phyloP scores from a whole-genome alignment of 1,140 invertebrate genomes.

The Panagrolaimus sp. region DNA sequence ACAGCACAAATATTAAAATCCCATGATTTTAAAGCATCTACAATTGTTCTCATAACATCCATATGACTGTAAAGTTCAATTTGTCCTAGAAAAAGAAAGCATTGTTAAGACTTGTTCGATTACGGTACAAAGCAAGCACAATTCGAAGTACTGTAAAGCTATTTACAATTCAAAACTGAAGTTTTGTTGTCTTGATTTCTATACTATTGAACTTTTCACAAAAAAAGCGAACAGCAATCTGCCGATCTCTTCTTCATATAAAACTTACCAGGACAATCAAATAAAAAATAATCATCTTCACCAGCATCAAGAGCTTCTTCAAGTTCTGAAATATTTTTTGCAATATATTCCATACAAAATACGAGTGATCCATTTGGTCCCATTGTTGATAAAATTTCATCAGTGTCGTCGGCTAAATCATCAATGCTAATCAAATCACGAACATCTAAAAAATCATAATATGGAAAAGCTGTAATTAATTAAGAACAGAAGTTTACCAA shows the following conservation, averaged over 20 bases:
- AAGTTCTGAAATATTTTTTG: conserved; percentile 85
- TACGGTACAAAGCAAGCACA: no score
- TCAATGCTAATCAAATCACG: conserved; percentile 86
- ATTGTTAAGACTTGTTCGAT: no score
- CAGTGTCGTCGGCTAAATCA: conserved; percentile 92
- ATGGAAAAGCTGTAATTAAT: no score
- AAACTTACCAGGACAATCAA: conserved; percentile 81
- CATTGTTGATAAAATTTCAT: conserved; percentile 68
- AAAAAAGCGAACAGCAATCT: no score
- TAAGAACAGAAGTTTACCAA: no score
- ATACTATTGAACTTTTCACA: no score
- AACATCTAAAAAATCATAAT: conserved; percentile 67
- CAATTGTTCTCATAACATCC: conserved; percentile 75
- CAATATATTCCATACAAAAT: conserved; percentile 90
- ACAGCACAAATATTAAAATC: conserved; percentile 84
- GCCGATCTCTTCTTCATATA: no score
- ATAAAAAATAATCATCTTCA: conserved; percentile 84
- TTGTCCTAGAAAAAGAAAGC: conserved; percentile 67
- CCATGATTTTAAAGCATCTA: conserved; percentile 69
- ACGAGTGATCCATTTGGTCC: conserved; percentile 94
- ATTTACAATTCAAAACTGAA: no score
- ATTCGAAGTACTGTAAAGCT: no score
- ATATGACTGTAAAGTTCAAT: conserved; percentile 96
- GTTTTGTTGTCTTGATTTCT: no score
- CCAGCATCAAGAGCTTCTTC: conserved; percentile 71